These are phyloP conservation scores for Neomorphus geoffroyi DNA, from an alignment of 2,797 vertebrate genomes.

Conservation along the genomic window DNA sequence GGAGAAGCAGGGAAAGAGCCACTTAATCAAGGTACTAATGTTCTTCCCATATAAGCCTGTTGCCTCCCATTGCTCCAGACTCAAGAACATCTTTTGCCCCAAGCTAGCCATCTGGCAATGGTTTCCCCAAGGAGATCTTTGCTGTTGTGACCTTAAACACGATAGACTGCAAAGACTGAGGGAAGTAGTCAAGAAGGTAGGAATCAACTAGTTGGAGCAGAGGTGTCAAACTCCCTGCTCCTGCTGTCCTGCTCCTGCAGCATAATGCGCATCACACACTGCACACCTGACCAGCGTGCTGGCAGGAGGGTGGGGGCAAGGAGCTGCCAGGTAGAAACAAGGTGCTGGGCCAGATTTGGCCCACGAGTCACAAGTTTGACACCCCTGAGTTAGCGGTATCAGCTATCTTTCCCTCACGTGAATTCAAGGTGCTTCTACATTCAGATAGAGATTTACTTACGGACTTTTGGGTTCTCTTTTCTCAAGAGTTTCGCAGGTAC, in stretches of 20 bases:
- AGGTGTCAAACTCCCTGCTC: too few relatives aligned
- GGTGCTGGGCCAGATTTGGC: too few relatives aligned
- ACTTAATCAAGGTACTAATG: background rate
- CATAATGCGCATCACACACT: too few relatives aligned
- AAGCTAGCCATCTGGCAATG: background rate
- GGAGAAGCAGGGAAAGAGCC: background rate
- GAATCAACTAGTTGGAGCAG: background rate
- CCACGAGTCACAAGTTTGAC: too few relatives aligned
- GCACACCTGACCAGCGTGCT: too few relatives aligned
- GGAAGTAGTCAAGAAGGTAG: background rate
- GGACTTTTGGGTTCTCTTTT: background rate
- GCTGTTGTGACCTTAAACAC: too few relatives aligned
- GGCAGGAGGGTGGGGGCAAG: too few relatives aligned
- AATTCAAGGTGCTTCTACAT: background rate
- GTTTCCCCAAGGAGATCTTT: background rate
- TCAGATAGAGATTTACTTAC: conserved; percentile 54
- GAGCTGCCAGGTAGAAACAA: too few relatives aligned
- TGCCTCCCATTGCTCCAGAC: background rate
- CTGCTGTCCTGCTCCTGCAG: too few relatives aligned
- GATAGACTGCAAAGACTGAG: too few relatives aligned
- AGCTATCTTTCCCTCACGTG: background rate
- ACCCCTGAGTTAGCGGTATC: background rate
- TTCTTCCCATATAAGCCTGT: background rate
- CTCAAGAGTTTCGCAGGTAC: background rate
- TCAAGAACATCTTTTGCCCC: background rate